These are phyloP conservation scores for Stegana nigrithorax DNA, from an alignment of 2,888 invertebrate species.

Conservation along the genomic window DNA sequence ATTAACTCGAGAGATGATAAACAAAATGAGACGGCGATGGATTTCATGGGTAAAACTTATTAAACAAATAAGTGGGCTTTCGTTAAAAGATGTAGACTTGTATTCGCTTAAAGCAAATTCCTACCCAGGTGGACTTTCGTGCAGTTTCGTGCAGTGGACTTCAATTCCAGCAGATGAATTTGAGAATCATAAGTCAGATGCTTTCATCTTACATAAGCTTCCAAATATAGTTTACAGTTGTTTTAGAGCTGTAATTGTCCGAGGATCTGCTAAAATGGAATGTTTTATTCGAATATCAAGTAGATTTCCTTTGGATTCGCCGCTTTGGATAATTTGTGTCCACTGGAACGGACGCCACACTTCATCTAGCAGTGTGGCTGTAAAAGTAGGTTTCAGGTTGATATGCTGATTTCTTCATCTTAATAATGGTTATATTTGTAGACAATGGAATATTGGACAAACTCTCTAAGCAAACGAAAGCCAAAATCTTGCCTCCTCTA, in stretches of 20 bases:
- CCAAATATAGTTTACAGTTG: slow-evolving; percentile 74
- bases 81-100: slow-evolving; percentile 60
- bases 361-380: slow-evolving; percentile 76
- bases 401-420: neutral
- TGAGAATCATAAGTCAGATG: slow-evolving; percentile 40
- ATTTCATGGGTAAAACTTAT: slow-evolving; percentile 81
- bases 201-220: slow-evolving; percentile 28
- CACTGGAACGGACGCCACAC: slow-evolving; percentile 78
- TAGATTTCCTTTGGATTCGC: slow-evolving; percentile 83
- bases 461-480: slow-evolving; percentile 56
- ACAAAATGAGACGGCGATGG: slow-evolving; percentile 79
- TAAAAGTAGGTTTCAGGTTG: slow-evolving; percentile 70
- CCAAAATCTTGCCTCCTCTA: slow-evolving; percentile 71
- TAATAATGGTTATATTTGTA: slow-evolving; percentile 45
- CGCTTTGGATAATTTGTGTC: slow-evolving; percentile 81
- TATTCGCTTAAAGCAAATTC: slow-evolving; percentile 50
- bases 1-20: slow-evolving; percentile 81
- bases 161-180: slow-evolving; percentile 76
- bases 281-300: slow-evolving; percentile 83
- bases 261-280: slow-evolving; percentile 83
- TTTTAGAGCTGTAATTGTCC: slow-evolving; percentile 82
- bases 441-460: slow-evolving; percentile 71
- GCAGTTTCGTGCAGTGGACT: slow-evolving; percentile 78
- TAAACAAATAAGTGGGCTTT: slow-evolving; percentile 77
- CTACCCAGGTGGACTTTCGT: slow-evolving; percentile 68